These are phyloP conservation scores for Leistus spinibarbis DNA, from an alignment of 2,888 invertebrate genomes.

Conservation along the genomic window DNA sequence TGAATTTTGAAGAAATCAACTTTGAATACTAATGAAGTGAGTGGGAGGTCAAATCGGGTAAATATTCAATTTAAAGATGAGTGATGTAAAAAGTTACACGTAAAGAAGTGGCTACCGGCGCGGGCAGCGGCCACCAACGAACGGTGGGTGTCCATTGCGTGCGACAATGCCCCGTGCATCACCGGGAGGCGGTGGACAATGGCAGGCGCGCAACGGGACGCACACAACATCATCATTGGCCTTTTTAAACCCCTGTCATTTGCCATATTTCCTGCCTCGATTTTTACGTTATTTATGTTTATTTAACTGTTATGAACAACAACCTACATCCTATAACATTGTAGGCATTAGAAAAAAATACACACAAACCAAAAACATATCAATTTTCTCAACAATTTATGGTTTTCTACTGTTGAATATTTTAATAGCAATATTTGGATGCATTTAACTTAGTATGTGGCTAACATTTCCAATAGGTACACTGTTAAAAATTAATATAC, in stretches of 20 bases:
- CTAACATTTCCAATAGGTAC: too few species aligned
- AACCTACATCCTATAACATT: background rate
- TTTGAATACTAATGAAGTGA: too few species aligned
- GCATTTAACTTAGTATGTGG: too few species aligned
- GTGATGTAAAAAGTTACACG: background rate
- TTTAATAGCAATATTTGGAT: too few species aligned
- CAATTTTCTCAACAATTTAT: background rate
- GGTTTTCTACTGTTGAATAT: background rate
- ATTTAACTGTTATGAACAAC: conserved; percentile 43
- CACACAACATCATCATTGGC: conserved; percentile 30
- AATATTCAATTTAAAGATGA: too few species aligned
- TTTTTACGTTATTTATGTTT: conserved; percentile 50
- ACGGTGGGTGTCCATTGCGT: conserved; percentile 1
- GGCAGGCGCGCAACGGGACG: conserved; percentile 5
- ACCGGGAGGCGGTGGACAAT: conserved; percentile 5
- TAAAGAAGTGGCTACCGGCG: background rate
- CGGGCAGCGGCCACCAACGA: background rate
- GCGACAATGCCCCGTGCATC: conserved; percentile 5
- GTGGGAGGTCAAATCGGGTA: too few species aligned
- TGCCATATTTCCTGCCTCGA: conserved; percentile 52
- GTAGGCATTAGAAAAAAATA: background rate
- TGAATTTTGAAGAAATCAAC: too few species aligned
- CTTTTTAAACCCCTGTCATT: conserved; percentile 49
- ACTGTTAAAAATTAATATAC: too few species aligned
- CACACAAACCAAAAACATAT: conserved; percentile 5